These are phyloP conservation scores for Polypedilum pembai DNA, from an alignment of 1,140 invertebrate species.

Conservation along the genomic window DNA sequence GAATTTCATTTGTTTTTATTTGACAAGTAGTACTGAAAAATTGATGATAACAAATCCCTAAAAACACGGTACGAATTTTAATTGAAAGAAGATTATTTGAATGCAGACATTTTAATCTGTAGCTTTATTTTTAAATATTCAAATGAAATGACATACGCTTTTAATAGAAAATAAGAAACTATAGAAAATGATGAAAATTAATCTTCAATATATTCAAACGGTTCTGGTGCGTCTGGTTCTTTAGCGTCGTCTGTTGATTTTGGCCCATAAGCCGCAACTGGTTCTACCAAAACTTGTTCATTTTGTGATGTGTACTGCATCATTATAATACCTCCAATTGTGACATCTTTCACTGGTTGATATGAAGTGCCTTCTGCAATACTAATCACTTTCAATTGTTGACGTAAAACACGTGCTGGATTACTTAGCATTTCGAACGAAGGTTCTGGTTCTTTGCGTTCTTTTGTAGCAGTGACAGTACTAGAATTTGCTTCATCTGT, in stretches of 20 bases:
- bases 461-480: conserved; percentile 45
- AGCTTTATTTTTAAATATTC: no score
- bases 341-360: conserved; percentile 80
- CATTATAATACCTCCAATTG: conserved; percentile 93
- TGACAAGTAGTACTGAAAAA: no score
- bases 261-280: conserved; percentile 87
- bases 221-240: conserved; percentile 93
- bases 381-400: conserved; percentile 82
- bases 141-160: no score
- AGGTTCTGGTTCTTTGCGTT: conserved; percentile 79
- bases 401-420: conserved; percentile 87
- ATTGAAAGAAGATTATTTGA: no score
- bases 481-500: conserved; percentile 40
- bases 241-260: conserved; percentile 85
- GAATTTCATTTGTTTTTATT: no score
- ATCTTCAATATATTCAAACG: conserved; percentile 90
- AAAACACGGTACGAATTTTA: no score
- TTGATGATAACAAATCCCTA: no score
- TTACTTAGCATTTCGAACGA: conserved; percentile 88
- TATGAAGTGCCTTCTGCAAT: conserved; percentile 75
- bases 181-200: conserved; percentile 42
- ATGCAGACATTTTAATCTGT: no score
- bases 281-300: conserved; percentile 86
- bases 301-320: conserved; percentile 69
- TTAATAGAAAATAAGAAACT: no score